Percentiles rank a stretch among this genome's conserved stretches.
Evolutionary conservation across 2,113 vertebrate species (phyloP).

Genomic region (Nycticryphes semicollaris): DNA sequence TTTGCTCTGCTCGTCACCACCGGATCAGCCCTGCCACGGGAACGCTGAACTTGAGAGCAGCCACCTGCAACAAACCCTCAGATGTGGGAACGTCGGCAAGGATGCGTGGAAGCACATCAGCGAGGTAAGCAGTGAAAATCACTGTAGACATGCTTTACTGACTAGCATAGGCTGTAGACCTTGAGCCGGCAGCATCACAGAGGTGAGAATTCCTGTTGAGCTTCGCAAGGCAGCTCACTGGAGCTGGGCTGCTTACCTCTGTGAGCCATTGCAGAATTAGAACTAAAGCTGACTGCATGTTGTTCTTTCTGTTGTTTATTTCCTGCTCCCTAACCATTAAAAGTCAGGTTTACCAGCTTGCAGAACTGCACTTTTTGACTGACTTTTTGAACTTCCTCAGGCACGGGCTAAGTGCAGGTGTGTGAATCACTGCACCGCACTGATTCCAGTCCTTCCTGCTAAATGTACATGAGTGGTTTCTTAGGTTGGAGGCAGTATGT

Average conservation of each 20-base stretch:
- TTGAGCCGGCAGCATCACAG: fast-evolving
- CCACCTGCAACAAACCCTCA: not conserved
- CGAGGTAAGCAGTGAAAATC: conserved; percentile 24
- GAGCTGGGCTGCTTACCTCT: not conserved
- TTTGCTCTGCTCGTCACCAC: not conserved
- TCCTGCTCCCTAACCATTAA: not conserved
- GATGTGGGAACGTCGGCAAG: not conserved
- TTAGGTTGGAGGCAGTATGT: not conserved
- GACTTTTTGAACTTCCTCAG: not conserved
- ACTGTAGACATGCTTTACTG: not conserved
- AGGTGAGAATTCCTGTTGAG: not conserved
- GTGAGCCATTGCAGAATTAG: fast-evolving
- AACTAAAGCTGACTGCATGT: not conserved
- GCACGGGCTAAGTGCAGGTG: not conserved
- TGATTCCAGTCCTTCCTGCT: not conserved
- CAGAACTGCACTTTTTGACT: not conserved
- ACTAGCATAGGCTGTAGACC: not conserved
- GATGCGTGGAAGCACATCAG: not conserved
- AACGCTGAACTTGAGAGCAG: not conserved
- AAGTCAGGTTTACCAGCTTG: not conserved
- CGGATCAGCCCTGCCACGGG: not conserved
- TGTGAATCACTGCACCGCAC: fast-evolving
- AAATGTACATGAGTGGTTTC: not conserved
- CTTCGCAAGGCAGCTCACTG: fast-evolving
- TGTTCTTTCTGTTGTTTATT: not conserved